Evolutionary conservation across 1,140 invertebrate species (phyloP), one percentile per base, ranked within the genome.

Genomic region (Pollicipes pollicipes): DNA sequence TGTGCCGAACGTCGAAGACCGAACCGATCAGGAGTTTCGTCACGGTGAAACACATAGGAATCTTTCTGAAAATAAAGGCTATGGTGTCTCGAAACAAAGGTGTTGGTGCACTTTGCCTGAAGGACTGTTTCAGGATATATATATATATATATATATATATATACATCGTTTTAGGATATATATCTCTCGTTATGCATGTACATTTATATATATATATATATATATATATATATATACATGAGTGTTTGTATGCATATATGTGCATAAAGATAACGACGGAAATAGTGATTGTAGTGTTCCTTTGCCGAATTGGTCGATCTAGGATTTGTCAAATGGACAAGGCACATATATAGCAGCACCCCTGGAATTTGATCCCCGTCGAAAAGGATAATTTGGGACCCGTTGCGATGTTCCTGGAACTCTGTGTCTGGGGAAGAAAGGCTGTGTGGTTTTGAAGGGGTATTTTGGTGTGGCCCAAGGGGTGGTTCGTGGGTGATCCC

Each of bases 121-220:
- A n/a, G n/a, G n/a, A n/a, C n/a, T n/a, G n/a, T n/a, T n/a, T n/a
- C n/a, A n/a, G n/a, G n/a, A n/a, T n/a, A n/a, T n/a, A n/a, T n/a
- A n/a, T n/a, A n/a, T n/a, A n/a, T n/a, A n/a, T 71, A 70, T 64
- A 71, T 71, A 71, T 71, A 71, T 71, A 68, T 71, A 71, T 71
- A 71, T 71, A 71, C 66, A 71, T 71, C n/a, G n/a, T n/a, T n/a
- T n/a, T n/a, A n/a, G n/a, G n/a, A n/a, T n/a, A n/a, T n/a, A n/a
- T n/a, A n/a, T n/a, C n/a, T n/a, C n/a, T n/a, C n/a, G n/a, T n/a
- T n/a, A n/a, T n/a, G n/a, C n/a, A 71, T 71, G 66, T 71, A 71
- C 66, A 71, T 71, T 63, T 71, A 71, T 71, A 71, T 71, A 71
- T 71, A 71, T 71, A 71, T 71, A 71, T 71, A 71, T 71, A 71